Conservation (phyloP, 1,140 invertebrate species). For the Rhagoletis pomonella region DNA sequence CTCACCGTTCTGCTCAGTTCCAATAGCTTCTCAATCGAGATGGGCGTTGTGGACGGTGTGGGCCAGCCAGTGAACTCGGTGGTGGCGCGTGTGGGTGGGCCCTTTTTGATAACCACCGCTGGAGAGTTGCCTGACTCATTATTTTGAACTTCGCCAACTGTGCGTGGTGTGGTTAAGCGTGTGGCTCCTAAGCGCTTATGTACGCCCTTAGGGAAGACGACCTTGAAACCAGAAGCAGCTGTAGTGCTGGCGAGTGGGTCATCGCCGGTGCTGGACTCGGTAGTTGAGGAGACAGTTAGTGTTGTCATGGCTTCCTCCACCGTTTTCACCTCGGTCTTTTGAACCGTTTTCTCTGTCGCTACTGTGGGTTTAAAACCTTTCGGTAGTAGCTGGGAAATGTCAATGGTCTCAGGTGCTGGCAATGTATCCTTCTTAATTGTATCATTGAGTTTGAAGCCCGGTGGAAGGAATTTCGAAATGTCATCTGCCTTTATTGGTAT, state of each 20-base stretch:
- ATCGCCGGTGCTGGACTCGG: constrained; percentile 64
- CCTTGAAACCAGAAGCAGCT: constrained; percentile 77
- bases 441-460: constrained; percentile 77
- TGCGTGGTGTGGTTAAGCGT: constrained; percentile 78
- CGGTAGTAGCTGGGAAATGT: constrained; percentile 79
- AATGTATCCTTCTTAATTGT: constrained; percentile 63
- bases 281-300: constrained; percentile 61
- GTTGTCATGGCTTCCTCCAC: constrained; percentile 71
- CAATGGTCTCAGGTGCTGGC: constrained; percentile 71
- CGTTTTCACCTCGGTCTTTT: constrained; percentile 76
- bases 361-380: constrained; percentile 75
- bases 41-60: constrained; percentile 87
- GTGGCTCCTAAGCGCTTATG: constrained; percentile 80
- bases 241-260: constrained; percentile 63
- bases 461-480: constrained; percentile 74
- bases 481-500: constrained; percentile 69
- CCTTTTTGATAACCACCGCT: constrained; percentile 84
- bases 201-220: constrained; percentile 87
- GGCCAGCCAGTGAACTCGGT: constrained; percentile 94
- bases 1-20: constrained; percentile 81
- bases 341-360: constrained; percentile 58
- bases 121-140: constrained; percentile 73
- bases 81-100: constrained; percentile 87
- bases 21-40: constrained; percentile 87
- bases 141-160: constrained; percentile 64